Evolutionary conservation across 2,888 invertebrate species (phyloP).

Genomic region (Andrena bucephala): DNA sequence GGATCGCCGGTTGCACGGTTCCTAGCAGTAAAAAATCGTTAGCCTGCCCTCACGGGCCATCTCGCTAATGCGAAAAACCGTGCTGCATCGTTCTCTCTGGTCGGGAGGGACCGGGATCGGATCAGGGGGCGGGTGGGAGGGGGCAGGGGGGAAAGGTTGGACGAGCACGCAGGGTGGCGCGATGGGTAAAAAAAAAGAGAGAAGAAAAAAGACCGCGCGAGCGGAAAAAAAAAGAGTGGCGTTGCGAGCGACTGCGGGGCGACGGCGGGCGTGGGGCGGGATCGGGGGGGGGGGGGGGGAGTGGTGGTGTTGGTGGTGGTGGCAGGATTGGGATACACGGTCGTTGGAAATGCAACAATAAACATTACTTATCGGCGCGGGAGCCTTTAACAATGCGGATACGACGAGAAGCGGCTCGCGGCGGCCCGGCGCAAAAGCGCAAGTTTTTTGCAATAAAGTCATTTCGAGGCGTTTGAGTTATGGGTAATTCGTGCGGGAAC

Average conservation of each 20-base stretch:
- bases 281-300: slow-evolving; percentile 30
- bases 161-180: slow-evolving; percentile 27
- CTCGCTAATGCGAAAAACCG: slow-evolving; percentile 81
- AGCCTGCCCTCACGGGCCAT: slow-evolving; percentile 67
- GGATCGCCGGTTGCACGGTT: slow-evolving; percentile 63
- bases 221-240: slow-evolving; percentile 45
- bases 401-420: slow-evolving; percentile 69
- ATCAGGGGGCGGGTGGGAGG: slow-evolving; percentile 32
- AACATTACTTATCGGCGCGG: slow-evolving; percentile 84
- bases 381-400: slow-evolving; percentile 82
- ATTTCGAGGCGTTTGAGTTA: slow-evolving; percentile 84
- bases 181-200: slow-evolving; percentile 45
- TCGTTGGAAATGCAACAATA: slow-evolving; percentile 83
- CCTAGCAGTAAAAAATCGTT: slow-evolving; percentile 71
- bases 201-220: slow-evolving; percentile 40
- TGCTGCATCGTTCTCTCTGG: slow-evolving; percentile 64
- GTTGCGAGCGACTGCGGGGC: slow-evolving; percentile 24
- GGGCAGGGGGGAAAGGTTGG: not conserved
- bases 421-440: slow-evolving; percentile 77
- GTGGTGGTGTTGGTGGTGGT: slow-evolving; percentile 42
- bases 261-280: slow-evolving; percentile 34
- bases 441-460: slow-evolving; percentile 84
- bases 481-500: slow-evolving; percentile 82
- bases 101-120: slow-evolving; percentile 48
- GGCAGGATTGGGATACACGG: slow-evolving; percentile 65